Percentiles rank a stretch among this genome's conserved stretches.
phyloP scores from a whole-genome alignment of 2,888 invertebrate species.

The Notodromas monacha region DNA sequence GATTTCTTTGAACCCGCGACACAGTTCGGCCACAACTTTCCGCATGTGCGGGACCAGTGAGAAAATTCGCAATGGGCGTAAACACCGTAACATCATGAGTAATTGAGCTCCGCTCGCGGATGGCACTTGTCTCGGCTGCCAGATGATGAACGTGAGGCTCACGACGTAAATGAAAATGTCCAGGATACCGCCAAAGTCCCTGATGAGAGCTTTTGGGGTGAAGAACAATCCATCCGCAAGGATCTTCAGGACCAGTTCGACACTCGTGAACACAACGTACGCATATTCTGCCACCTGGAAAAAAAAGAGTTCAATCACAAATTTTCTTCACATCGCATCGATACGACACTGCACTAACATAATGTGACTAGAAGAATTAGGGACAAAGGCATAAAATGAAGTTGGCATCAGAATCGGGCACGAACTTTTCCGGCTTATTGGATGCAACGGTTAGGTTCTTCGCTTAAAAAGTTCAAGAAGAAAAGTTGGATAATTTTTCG shows the following conservation, averaged over 20 bases:
- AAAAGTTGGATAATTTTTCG: too few relatives aligned
- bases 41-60: slow-evolving; percentile 50
- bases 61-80: slow-evolving; percentile 94
- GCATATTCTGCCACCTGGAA: slow-evolving; percentile 51
- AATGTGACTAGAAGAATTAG: neutral
- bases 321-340: too few relatives aligned
- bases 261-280: slow-evolving; percentile 90
- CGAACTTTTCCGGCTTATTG: too few relatives aligned
- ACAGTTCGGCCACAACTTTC: slow-evolving; percentile 18
- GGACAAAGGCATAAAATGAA: too few relatives aligned
- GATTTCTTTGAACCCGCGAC: slow-evolving; percentile 96
- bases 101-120: slow-evolving; percentile 83
- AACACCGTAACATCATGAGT: slow-evolving; percentile 78
- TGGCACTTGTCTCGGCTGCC: slow-evolving; percentile 92
- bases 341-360: neutral
- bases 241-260: slow-evolving; percentile 77
- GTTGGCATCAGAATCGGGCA: too few relatives aligned
- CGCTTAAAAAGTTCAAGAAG: too few relatives aligned
- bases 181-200: slow-evolving; percentile 80
- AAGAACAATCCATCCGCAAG: slow-evolving; percentile 90
- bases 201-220: slow-evolving; percentile 90
- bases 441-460: too few relatives aligned
- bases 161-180: slow-evolving; percentile 94
- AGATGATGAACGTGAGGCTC: slow-evolving; percentile 77
- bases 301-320: too few relatives aligned